Conservation (phyloP, 1,140 invertebrate species). For the Lanistes nyassanus region DNA sequence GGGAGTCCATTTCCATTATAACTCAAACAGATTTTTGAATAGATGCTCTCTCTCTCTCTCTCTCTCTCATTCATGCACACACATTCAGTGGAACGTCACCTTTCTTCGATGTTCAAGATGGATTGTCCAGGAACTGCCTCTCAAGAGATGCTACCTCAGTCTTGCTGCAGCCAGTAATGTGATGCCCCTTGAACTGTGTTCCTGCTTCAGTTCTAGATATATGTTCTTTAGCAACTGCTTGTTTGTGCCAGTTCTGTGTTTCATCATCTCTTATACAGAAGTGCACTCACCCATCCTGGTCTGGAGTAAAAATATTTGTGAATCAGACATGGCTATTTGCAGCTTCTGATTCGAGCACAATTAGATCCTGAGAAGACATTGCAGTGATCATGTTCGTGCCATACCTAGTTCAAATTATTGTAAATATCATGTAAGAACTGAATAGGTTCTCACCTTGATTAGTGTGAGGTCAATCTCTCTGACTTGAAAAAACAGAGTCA, state of each 20-base stretch:
- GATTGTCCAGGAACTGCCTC: neutral
- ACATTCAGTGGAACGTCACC: neutral
- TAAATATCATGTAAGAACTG: neutral
- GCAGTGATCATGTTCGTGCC: neutral
- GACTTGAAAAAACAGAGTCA: conserved; percentile 28
- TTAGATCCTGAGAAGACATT: neutral
- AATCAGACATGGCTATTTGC: neutral
- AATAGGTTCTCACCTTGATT: conserved; percentile 1
- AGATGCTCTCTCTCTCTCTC: neutral
- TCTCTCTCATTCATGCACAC: no score
- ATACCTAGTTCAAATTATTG: neutral
- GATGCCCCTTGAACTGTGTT: neutral
- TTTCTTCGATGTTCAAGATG: neutral
- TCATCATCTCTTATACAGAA: neutral
- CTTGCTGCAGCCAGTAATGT: neutral
- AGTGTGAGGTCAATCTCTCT: conserved; percentile 28
- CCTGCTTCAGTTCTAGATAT: neutral
- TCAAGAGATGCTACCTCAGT: neutral
- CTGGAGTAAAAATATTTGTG: neutral
- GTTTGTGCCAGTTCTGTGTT: neutral
- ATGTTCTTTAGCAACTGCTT: neutral
- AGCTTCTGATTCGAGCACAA: neutral
- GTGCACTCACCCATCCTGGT: neutral
- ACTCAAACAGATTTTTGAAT: neutral
- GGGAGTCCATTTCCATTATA: no score